phyloP scores from a whole-genome alignment of 2,888 invertebrate species.

The Bombyx huttoni region DNA sequence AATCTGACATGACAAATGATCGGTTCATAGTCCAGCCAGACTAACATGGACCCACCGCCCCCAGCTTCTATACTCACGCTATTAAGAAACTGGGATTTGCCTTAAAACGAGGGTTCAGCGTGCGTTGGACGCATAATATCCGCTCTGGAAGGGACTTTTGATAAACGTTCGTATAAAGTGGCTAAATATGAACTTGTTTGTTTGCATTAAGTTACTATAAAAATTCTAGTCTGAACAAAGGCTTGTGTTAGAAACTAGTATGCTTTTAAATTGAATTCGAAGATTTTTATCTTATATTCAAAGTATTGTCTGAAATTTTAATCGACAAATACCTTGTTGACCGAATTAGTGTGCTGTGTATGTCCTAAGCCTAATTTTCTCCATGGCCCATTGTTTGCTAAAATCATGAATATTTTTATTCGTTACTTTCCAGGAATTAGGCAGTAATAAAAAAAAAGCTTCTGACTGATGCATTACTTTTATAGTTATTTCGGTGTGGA shows the following conservation, averaged over 20 bases:
- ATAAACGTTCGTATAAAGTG: constrained; percentile 24
- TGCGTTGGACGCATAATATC: constrained; percentile 25
- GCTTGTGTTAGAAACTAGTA: no score
- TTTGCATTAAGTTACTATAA: background rate
- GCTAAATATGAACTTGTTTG: background rate
- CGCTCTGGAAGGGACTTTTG: constrained; percentile 39
- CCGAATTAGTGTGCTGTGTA: no score
- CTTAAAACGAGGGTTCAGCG: constrained; percentile 12
- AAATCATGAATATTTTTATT: constrained; percentile 2
- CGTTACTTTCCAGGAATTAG: constrained; percentile 14
- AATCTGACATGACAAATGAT: constrained; percentile 67
- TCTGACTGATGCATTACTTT: constrained; percentile 21
- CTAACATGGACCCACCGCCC: constrained; percentile 16
- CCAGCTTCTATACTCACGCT: constrained; percentile 5
- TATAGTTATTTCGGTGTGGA: constrained; percentile 33
- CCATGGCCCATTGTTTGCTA: background rate
- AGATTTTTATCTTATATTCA: no score
- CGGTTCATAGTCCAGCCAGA: constrained; percentile 25
- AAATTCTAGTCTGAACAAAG: no score
- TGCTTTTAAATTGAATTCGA: no score
- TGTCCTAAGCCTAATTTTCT: background rate
- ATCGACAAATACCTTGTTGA: no score
- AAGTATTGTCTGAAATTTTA: no score
- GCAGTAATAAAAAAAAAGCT: constrained; percentile 19
- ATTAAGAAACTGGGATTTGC: background rate